Conservation (phyloP, 2,797 vertebrate genomes). For the Xerus rutilus region DNA sequence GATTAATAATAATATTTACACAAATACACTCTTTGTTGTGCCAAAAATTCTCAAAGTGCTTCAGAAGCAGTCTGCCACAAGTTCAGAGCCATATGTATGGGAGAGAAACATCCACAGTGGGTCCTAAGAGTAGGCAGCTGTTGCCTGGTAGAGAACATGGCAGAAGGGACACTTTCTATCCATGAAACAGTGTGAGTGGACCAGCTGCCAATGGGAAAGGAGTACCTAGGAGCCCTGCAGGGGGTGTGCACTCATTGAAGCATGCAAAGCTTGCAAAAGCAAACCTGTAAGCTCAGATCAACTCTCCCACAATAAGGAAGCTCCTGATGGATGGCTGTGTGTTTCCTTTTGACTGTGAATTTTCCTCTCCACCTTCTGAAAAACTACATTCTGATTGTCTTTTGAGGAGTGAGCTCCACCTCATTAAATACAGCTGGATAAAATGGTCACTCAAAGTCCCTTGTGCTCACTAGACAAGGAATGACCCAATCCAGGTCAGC, state of each 20-base stretch:
- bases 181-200: too few species aligned
- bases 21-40: background rate
- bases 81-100: background rate
- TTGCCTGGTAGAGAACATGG: background rate
- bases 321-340: background rate
- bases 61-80: constrained; percentile 3
- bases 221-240: background rate
- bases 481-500: background rate
- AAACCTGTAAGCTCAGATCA: background rate
- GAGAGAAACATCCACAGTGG: background rate
- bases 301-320: background rate
- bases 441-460: background rate
- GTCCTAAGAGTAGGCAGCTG: background rate
- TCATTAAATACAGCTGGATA: background rate
- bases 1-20: constrained; percentile 77
- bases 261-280: background rate
- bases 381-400: background rate
- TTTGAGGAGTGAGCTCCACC: background rate
- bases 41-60: constrained; percentile 44
- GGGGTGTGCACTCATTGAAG: background rate
- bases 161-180: background rate
- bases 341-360: background rate
- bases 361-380: background rate
- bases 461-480: background rate
- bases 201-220: background rate